Conservation (phyloP, 2,113 vertebrate genomes). For the Astur gentilis region DNA sequence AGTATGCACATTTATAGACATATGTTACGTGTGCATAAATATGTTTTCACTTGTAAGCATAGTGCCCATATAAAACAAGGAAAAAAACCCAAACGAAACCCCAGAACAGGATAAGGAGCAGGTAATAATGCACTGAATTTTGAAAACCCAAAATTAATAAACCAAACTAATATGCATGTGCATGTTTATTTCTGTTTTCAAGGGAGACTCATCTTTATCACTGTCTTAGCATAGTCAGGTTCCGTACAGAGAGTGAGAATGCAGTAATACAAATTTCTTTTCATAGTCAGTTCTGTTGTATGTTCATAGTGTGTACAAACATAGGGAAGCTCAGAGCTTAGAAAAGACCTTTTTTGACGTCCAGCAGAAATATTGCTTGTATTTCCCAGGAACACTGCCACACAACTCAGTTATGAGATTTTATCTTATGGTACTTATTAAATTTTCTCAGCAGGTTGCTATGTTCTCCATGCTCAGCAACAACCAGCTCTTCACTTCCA, state of each 20-base stretch:
- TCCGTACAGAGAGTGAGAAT: neutral
- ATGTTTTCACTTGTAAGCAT: neutral
- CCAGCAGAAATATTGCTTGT: neutral
- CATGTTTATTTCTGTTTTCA: neutral
- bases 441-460: neutral
- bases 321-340: neutral
- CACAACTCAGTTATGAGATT: neutral
- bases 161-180: neutral
- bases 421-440: neutral
- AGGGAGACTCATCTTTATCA: neutral
- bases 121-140: neutral
- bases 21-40: neutral
- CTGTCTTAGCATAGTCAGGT: neutral
- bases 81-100: neutral
- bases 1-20: neutral
- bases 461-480: neutral
- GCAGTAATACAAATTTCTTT: neutral
- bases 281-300: neutral
- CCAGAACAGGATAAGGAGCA: neutral
- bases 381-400: neutral
- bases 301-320: neutral
- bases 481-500: neutral
- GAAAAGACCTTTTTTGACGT: neutral
- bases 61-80: neutral
- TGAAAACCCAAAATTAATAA: neutral